These are phyloP conservation scores for Spinibarbus caldwelli DNA, from an alignment of 2,797 vertebrate genomes.

Conservation along the genomic window DNA sequence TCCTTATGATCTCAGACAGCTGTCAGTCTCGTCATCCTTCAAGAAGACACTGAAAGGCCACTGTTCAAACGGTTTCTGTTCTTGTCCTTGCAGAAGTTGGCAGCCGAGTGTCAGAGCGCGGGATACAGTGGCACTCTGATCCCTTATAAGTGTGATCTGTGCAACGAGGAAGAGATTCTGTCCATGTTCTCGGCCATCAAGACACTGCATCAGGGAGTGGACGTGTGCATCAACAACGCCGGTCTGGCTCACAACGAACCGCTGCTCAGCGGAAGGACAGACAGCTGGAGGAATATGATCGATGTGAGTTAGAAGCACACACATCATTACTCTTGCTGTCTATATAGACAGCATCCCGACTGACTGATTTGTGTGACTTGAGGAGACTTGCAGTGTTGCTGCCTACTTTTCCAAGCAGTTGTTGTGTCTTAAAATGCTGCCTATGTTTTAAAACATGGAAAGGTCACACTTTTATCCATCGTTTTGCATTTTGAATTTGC, in stretches of 20 bases:
- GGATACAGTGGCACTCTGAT: slow-evolving; percentile 90
- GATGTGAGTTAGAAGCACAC: slow-evolving; percentile 79
- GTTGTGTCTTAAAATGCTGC: background rate
- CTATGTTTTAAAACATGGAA: background rate
- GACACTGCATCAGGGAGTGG: slow-evolving; percentile 90
- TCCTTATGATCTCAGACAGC: background rate
- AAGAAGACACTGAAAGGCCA: background rate
- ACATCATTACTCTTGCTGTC: background rate
- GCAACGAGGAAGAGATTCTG: slow-evolving; percentile 95
- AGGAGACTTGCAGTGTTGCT: background rate
- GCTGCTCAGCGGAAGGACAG: slow-evolving; percentile 87
- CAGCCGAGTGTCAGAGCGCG: slow-evolving; percentile 93
- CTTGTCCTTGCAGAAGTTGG: slow-evolving; percentile 83
- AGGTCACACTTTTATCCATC: background rate
- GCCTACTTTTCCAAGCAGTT: background rate
- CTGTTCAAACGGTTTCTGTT: background rate
- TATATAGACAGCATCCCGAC: background rate
- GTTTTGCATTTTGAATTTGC: background rate
- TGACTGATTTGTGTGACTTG: background rate
- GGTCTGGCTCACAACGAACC: slow-evolving; percentile 90
- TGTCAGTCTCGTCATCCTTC: background rate
- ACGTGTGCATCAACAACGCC: slow-evolving; percentile 96
- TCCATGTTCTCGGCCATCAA: slow-evolving; percentile 96
- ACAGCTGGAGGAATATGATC: slow-evolving; percentile 95
- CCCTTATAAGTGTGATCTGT: slow-evolving; percentile 94